Conservation (phyloP, 2,113 vertebrate genomes). For the Halcyon senegalensis region DNA sequence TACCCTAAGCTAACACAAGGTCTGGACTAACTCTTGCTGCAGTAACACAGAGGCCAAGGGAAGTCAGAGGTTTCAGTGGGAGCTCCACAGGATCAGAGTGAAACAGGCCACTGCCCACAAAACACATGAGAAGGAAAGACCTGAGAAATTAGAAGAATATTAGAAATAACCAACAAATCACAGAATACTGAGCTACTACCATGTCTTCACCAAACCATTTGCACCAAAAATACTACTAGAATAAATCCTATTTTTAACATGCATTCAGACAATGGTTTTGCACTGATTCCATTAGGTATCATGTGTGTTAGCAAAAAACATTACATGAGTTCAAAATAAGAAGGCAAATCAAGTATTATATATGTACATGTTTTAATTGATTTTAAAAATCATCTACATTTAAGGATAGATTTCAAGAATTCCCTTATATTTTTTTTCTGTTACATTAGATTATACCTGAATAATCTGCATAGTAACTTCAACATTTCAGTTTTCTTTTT, state of each 20-base stretch:
- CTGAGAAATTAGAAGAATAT: background rate
- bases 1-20: background rate
- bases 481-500: background rate
- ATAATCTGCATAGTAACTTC: conserved; percentile 76
- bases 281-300: rapidly evolving
- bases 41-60: rapidly evolving
- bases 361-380: conserved; percentile 71
- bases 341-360: conserved; percentile 19
- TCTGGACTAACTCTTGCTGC: background rate
- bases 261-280: background rate
- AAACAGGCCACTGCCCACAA: background rate
- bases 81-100: rapidly evolving
- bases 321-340: background rate
- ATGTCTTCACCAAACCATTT: rapidly evolving
- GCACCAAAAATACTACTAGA: background rate
- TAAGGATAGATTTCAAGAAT: conserved; percentile 60
- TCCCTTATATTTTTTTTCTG: background rate
- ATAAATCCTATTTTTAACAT: background rate
- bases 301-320: background rate
- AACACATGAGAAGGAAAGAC: background rate
- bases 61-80: background rate
- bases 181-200: background rate
- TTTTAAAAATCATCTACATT: conserved; percentile 71
- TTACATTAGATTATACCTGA: conserved; percentile 70
- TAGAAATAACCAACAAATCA: background rate